Conservation (phyloP, 2,888 invertebrate genomes). For the Aphodius granarius region DNA sequence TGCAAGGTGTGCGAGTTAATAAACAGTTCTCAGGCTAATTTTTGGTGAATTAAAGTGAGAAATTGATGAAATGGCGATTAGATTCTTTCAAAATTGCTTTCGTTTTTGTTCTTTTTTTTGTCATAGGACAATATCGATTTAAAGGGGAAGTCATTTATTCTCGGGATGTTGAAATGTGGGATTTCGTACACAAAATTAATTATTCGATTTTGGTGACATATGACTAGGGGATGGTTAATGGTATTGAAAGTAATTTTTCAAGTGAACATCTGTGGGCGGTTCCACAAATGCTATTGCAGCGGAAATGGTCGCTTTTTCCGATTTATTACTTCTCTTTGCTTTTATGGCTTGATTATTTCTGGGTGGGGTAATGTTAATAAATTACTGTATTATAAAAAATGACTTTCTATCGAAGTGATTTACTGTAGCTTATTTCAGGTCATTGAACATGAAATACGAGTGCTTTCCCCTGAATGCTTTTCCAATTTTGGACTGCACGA, state of each 20-base stretch:
- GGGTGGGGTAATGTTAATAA: neutral
- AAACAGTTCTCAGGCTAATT: neutral
- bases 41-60: neutral
- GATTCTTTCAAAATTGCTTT: no score
- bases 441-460: neutral
- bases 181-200: neutral
- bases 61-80: neutral
- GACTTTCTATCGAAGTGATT: neutral
- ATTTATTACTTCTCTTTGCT: neutral
- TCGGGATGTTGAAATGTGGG: neutral
- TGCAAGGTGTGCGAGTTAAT: neutral
- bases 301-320: neutral
- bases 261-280: neutral
- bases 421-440: neutral
- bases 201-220: neutral
- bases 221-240: neutral
- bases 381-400: neutral
- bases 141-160: neutral
- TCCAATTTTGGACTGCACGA: no score
- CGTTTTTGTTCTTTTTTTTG: no score
- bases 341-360: neutral
- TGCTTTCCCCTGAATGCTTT: no score
- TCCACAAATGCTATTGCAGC: neutral
- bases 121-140: no score
- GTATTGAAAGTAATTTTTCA: neutral